These are phyloP conservation scores for Mayetiola destructor DNA, from an alignment of 2,888 invertebrate genomes.

Conservation along the genomic window DNA sequence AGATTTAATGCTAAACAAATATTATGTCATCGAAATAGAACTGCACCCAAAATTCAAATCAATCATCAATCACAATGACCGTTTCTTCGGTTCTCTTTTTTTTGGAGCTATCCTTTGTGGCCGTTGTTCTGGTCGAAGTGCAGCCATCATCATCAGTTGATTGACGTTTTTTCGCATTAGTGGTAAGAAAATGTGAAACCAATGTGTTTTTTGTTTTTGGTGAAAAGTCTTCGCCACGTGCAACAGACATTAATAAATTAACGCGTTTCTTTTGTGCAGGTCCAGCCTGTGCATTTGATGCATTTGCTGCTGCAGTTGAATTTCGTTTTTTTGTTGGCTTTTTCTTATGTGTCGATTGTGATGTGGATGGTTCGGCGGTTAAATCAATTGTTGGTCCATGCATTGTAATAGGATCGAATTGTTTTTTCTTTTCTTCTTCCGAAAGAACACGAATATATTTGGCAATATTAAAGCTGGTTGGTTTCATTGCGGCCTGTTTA, in stretches of 20 bases:
- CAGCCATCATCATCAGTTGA: background rate
- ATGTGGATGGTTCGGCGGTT: background rate
- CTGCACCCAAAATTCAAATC: no score
- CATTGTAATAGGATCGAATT: conserved; percentile 18
- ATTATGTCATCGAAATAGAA: no score
- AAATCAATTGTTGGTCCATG: background rate
- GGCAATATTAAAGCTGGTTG: conserved; percentile 22
- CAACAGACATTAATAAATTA: conserved; percentile 32
- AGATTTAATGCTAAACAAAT: no score
- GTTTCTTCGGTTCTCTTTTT: background rate
- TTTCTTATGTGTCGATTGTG: background rate
- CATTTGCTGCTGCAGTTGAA: conserved; percentile 3
- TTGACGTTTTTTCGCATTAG: conserved; percentile 20
- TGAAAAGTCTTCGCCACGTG: conserved; percentile 28
- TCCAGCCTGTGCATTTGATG: conserved; percentile 13
- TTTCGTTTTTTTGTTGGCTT: background rate
- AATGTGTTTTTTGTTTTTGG: conserved; percentile 29
- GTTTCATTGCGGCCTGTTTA: conserved; percentile 8
- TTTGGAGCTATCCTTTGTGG: conserved; percentile 1
- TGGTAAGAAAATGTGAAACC: conserved; percentile 37
- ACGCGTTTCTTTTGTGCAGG: conserved; percentile 29
- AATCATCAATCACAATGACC: conserved; percentile 3
- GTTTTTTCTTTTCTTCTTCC: conserved; percentile 25
- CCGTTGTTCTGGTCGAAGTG: background rate
- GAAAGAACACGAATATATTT: conserved; percentile 30